Conservation (phyloP, 2,888 invertebrate species). For the Thereva nobilitata region DNA sequence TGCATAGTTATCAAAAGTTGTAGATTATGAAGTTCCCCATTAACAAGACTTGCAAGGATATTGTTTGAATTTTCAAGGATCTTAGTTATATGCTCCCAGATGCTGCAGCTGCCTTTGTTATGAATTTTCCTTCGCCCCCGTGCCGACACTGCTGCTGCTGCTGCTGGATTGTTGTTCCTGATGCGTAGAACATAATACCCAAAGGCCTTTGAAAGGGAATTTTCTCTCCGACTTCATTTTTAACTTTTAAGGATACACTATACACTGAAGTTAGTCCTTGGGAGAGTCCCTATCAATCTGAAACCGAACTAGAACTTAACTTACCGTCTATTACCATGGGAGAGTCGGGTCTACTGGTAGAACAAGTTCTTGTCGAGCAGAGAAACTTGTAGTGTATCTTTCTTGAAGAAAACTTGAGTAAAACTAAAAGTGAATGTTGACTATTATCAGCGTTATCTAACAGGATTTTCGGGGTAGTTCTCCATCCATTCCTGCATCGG, state of each 20-base stretch:
- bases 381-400: constrained; percentile 9
- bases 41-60: not conserved
- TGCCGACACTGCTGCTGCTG: constrained; percentile 4
- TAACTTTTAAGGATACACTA: no score
- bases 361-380: no score
- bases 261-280: no score
- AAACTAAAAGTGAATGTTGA: constrained; percentile 23
- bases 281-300: no score
- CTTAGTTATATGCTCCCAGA: constrained; percentile 2
- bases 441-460: constrained; percentile 14
- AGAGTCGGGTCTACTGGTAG: not conserved
- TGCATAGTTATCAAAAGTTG: constrained; percentile 2
- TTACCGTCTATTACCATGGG: constrained; percentile 1
- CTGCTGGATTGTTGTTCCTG: not conserved
- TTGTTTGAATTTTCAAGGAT: constrained; percentile 4
- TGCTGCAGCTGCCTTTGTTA: constrained; percentile 10
- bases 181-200: constrained; percentile 27
- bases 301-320: no score
- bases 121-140: constrained; percentile 1
- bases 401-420: constrained; percentile 1
- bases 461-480: not conserved
- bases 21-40: constrained; percentile 13
- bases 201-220: not conserved
- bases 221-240: no score
- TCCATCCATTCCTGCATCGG: no score